phyloP scores from a whole-genome alignment of 2,113 vertebrate species.

The Oophaga pumilio region DNA sequence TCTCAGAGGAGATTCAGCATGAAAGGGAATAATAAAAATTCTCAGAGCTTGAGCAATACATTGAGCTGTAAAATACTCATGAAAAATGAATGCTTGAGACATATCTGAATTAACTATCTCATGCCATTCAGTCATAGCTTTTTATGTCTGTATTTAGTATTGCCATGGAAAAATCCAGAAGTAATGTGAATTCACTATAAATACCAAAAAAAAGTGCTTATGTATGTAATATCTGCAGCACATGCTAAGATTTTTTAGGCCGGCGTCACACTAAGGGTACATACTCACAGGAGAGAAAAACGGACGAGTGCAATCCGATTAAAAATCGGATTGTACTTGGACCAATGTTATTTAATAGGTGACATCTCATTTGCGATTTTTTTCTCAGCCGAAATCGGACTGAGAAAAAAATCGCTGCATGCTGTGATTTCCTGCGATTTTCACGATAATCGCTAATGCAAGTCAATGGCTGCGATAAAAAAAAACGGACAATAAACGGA shows the following conservation, averaged over 20 bases:
- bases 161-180: not conserved
- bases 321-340: no score
- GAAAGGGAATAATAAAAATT: constrained; percentile 53
- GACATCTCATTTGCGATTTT: no score
- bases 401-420: no score
- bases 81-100: constrained; percentile 43
- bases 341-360: no score
- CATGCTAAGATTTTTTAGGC: not conserved
- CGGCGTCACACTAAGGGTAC: no score
- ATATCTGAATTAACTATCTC: constrained; percentile 30
- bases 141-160: not conserved
- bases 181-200: not conserved
- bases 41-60: constrained; percentile 27
- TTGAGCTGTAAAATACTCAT: constrained; percentile 55
- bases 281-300: no score
- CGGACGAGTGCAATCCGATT: no score
- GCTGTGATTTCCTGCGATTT: no score
- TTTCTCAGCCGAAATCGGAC: no score
- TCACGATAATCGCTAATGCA: no score
- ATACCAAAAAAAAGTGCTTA: not conserved
- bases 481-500: no score
- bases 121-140: not conserved
- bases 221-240: not conserved
- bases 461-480: no score
- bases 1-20: constrained; percentile 45